A percentile compares a stretch with the other conserved stretches of the same genome.
Evolutionary conservation across 2,888 invertebrate species (phyloP).

Genomic region (Gastracanthus pulcherrimus): DNA sequence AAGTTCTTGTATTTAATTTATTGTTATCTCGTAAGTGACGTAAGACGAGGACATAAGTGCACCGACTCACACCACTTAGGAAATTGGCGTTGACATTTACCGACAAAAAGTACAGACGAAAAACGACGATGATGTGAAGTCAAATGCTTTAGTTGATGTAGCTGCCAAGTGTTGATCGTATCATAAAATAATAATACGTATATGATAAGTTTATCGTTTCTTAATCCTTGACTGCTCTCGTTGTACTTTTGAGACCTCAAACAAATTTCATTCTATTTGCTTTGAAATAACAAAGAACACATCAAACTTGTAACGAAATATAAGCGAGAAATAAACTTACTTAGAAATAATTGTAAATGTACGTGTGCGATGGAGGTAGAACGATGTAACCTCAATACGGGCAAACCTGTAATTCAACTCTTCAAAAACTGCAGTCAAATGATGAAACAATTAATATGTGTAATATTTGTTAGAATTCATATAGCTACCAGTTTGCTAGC

Average conservation of each 20-base stretch:
- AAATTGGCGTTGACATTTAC: neutral
- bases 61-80: neutral
- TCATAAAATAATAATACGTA: neutral
- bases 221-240: constrained; percentile 1
- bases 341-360: no score
- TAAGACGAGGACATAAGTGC: constrained; percentile 6
- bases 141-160: neutral
- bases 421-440: no score
- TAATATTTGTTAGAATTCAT: neutral
- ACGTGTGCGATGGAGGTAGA: no score
- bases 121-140: no score
- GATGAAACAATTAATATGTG: neutral
- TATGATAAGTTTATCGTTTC: neutral
- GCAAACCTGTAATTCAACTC: neutral
- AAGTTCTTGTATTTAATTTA: constrained; percentile 51
- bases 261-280: neutral
- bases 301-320: neutral
- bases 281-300: neutral
- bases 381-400: neutral
- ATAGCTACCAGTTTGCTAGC: neutral
- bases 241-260: neutral
- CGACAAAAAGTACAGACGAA: neutral
- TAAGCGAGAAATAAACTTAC: neutral
- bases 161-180: neutral
- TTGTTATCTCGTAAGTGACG: constrained; percentile 44